Base-by-base conservation (phyloP, 2,113 vertebrate genomes). In the Petroica traversi region DNA sequence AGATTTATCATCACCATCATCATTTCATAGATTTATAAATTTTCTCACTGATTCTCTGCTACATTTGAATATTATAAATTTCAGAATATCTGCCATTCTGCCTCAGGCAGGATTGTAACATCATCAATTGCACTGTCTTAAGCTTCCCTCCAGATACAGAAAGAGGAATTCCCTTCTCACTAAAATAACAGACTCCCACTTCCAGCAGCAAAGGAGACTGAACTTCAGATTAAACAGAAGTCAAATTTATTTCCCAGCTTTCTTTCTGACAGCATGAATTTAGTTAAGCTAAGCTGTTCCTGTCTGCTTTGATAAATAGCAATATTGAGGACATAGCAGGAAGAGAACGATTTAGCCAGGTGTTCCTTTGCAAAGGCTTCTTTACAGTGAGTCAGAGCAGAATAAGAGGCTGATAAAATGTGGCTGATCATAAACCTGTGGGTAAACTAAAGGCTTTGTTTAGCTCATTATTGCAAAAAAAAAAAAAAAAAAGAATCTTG, bases 371-470 rank as follows among this genome's bases (percentile, higher is more conserved):
- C 58, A 77, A 96, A 96, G 67, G 17, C 36, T 89, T 79, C 74
- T 88, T 85, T 67, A 86, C 18, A 97, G 45, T 58, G 82, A 95
- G 64, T 95, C 92, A 91, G 92, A 95, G 51, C n/a, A 78, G 62
- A 83, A 38, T 41, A 66, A 5, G 12, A 55, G 18, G 12, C 67
- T 62, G 61, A 75, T 49, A 90, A 48, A 76, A 38, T 51, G 31
- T 48, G 29, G 72, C 57, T 94, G 81, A 78, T 40, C 67, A 45
- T 25, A 91, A 93, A 95, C 77, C 79, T 96, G 49, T 81, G 36
- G 28, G 55, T 79, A 94, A 92, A 97, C 73, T 40, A 90, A 95
- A 83, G 79, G 29, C 34, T 88, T 80, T 82, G 85, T 91, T 96
- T 89, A 82, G 29, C 41, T 49, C 55, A 67, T 67, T 72, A 77